phyloP scores from a whole-genome alignment of 23 tunicate genomes.

The Phallusia fumigata region DNA sequence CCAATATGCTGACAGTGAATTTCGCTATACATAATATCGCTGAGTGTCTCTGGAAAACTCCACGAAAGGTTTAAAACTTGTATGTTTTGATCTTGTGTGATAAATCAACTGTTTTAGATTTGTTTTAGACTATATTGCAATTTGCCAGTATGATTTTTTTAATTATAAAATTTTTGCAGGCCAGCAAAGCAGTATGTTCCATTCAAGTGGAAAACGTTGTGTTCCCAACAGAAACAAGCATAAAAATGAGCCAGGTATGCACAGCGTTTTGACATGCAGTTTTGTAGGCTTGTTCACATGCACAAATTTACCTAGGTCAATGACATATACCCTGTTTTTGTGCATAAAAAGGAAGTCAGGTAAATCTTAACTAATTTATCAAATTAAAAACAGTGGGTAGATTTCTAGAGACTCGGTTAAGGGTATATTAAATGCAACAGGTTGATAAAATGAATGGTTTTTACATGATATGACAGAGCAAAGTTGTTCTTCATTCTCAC shows the following conservation, averaged over 20 bases:
- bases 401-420: too few relatives aligned
- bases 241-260: constrained; percentile 19
- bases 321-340: too few relatives aligned
- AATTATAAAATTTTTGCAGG: neutral
- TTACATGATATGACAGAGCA: too few relatives aligned
- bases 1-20: neutral
- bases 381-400: too few relatives aligned
- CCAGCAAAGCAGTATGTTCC: neutral
- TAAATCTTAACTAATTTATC: too few relatives aligned
- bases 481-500: too few relatives aligned
- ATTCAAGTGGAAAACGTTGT: constrained; percentile 15
- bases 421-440: too few relatives aligned
- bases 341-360: too few relatives aligned
- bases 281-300: too few relatives aligned
- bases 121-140: neutral
- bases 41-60: neutral
- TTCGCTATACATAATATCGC: neutral
- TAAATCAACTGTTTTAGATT: neutral
- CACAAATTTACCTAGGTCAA: too few relatives aligned
- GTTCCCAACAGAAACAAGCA: constrained; percentile 2
- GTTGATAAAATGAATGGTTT: too few relatives aligned
- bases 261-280: too few relatives aligned
- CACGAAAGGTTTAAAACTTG: neutral
- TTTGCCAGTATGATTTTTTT: neutral
- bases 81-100: neutral